Percentiles rank a stretch among this genome's conserved stretches.
Evolutionary conservation across 1,140 invertebrate species (phyloP).

Genomic region (Pachyrhynchus sulphureomaculatus): DNA sequence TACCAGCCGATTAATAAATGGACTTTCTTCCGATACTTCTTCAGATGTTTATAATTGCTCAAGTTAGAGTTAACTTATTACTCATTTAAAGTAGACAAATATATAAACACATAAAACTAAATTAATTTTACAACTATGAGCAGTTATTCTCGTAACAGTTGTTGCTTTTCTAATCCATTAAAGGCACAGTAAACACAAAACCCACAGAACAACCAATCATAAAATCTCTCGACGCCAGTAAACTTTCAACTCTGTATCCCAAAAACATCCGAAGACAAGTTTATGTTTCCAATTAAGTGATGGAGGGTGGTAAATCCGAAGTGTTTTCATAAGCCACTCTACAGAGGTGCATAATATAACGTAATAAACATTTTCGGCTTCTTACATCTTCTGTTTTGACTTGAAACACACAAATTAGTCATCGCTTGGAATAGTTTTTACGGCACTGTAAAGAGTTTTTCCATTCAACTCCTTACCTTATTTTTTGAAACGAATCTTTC

Average conservation of each 20-base stretch:
- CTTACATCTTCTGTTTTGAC: constrained; percentile 7
- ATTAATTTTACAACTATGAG: no score
- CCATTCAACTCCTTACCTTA: not conserved
- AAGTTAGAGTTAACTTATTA: no score
- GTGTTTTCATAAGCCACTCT: constrained; percentile 18
- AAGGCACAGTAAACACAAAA: no score
- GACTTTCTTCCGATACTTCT: no score
- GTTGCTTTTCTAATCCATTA: no score
- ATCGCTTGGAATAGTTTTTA: not conserved
- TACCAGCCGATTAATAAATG: no score
- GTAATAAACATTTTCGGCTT: constrained; percentile 13
- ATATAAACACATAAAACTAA: no score
- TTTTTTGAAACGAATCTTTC: no score
- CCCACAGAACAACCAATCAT: not conserved
- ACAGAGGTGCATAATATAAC: constrained; percentile 9
- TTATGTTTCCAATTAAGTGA: constrained; percentile 21
- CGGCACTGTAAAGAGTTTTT: constrained; percentile 3
- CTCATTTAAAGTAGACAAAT: no score
- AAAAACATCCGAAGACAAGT: constrained; percentile 10
- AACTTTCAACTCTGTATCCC: not conserved
- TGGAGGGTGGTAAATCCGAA: constrained; percentile 15
- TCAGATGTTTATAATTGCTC: no score
- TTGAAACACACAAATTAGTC: constrained; percentile 12
- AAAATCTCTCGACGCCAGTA: not conserved
- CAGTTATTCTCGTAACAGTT: no score